These are phyloP conservation scores for Mnemiopsis leidyi DNA, from an alignment of 37 sponge, comb jelly and placozoan species.

Conservation along the genomic window DNA sequence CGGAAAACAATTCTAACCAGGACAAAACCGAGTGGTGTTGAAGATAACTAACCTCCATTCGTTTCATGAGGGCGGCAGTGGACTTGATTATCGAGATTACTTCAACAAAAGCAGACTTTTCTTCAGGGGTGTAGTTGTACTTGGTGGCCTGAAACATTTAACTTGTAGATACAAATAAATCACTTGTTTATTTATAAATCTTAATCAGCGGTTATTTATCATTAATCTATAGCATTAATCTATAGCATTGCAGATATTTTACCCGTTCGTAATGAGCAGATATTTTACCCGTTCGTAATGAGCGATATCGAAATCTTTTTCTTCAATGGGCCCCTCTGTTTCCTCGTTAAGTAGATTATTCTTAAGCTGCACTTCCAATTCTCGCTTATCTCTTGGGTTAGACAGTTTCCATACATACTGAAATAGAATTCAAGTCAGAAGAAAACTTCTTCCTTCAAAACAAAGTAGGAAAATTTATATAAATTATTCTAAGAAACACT, in stretches of 20 bases:
- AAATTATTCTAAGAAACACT: no score
- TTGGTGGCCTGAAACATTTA: constrained; percentile 81
- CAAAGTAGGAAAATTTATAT: neutral
- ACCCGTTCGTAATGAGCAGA: no score
- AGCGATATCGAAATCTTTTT: neutral
- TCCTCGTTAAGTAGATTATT: neutral
- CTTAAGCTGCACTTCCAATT: neutral
- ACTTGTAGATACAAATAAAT: no score
- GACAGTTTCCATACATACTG: constrained; percentile 49
- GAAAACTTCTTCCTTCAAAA: neutral
- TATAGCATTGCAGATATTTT: no score
- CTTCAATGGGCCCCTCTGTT: constrained; percentile 8
- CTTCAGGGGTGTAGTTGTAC: constrained; percentile 94
- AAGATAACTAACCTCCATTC: constrained; percentile 80
- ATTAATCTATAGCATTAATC: no score
- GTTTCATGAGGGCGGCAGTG: constrained; percentile 85
- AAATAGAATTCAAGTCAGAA: neutral
- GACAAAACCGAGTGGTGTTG: no score
- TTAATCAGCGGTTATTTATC: no score
- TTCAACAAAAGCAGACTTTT: constrained; percentile 97
- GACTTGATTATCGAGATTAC: constrained; percentile 94
- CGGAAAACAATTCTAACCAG: no score
- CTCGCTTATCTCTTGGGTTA: constrained; percentile 16
- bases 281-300: constrained; percentile 6
- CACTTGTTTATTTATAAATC: no score